phyloP scores from a whole-genome alignment of 2,888 invertebrate genomes.

The Dryadula phaetusa region DNA sequence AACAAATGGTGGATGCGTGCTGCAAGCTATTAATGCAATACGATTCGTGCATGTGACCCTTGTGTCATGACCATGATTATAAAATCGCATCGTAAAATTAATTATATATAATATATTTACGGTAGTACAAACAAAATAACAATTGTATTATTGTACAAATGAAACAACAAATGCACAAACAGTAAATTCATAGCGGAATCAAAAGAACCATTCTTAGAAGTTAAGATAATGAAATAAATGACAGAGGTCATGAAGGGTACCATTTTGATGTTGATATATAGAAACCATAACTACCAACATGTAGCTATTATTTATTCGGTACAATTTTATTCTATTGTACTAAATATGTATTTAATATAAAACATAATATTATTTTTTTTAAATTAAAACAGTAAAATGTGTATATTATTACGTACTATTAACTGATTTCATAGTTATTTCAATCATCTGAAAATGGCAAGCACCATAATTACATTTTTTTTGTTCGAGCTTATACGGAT shows the following conservation, averaged over 20 bases:
- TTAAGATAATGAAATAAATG: conserved; percentile 39
- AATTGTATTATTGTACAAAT: not conserved
- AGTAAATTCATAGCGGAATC: conserved; percentile 31
- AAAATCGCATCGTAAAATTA: conserved; percentile 20
- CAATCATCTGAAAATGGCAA: not conserved
- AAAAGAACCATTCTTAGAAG: conserved; percentile 38
- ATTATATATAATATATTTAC: conserved; percentile 13
- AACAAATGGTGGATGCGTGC: conserved; percentile 20
- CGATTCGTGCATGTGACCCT: conserved; percentile 18
- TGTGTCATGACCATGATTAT: conserved; percentile 16
- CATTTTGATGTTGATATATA: conserved; percentile 36
- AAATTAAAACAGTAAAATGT: not conserved
- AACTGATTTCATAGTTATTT: not conserved
- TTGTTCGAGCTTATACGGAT: conserved; percentile 10
- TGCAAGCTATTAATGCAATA: conserved; percentile 19
- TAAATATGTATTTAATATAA: not conserved
- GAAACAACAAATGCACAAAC: conserved; percentile 10
- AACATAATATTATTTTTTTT: not conserved
- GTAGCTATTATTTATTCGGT: not conserved
- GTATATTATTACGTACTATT: not conserved
- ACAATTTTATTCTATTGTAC: not conserved
- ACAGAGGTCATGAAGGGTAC: conserved; percentile 40
- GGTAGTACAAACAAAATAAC: conserved; percentile 17
- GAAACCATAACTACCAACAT: conserved; percentile 2
- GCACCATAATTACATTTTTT: conserved; percentile 1